Conservation (phyloP, 2,888 invertebrate species). For the Monoplex corrugatus region DNA sequence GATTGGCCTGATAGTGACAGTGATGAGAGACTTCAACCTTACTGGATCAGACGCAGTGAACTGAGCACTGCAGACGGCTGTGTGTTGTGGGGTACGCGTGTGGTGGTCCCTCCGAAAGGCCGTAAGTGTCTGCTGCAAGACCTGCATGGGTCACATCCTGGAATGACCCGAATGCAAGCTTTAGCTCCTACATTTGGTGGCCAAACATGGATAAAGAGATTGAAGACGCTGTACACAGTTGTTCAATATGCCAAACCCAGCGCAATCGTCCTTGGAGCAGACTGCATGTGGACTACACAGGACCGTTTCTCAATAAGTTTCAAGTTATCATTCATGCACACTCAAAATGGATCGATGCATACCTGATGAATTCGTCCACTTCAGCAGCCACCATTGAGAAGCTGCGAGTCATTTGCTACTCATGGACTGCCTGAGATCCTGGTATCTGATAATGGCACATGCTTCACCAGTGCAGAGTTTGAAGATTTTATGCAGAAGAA, state of each 20-base stretch:
- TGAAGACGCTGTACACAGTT: neutral
- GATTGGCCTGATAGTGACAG: slow-evolving; percentile 43
- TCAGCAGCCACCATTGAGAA: neutral
- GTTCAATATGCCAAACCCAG: slow-evolving; percentile 57
- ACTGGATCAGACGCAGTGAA: slow-evolving; percentile 46
- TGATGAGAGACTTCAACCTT: slow-evolving; percentile 27
- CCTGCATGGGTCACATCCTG: slow-evolving; percentile 59
- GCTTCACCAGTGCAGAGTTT: slow-evolving; percentile 56
- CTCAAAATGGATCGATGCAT: slow-evolving; percentile 64
- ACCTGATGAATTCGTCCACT: neutral
- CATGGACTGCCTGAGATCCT: slow-evolving; percentile 60
- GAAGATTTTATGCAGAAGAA: slow-evolving; percentile 51
- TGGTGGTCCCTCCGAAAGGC: slow-evolving; percentile 9
- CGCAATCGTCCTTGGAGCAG: slow-evolving; percentile 64
- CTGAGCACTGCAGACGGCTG: slow-evolving; percentile 52
- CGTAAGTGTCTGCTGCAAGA: neutral
- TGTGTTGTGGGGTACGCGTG: slow-evolving; percentile 27
- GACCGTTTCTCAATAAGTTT: slow-evolving; percentile 56
- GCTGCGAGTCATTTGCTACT: neutral
- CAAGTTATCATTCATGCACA: slow-evolving; percentile 62
- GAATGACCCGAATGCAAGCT: slow-evolving; percentile 61
- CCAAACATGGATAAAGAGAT: slow-evolving; percentile 31
- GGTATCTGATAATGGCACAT: slow-evolving; percentile 58
- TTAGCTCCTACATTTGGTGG: slow-evolving; percentile 56
- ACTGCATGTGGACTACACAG: slow-evolving; percentile 67